Base-by-base conservation (phyloP, 2,888 invertebrate genomes). In the Euplagia quadripunctaria region DNA sequence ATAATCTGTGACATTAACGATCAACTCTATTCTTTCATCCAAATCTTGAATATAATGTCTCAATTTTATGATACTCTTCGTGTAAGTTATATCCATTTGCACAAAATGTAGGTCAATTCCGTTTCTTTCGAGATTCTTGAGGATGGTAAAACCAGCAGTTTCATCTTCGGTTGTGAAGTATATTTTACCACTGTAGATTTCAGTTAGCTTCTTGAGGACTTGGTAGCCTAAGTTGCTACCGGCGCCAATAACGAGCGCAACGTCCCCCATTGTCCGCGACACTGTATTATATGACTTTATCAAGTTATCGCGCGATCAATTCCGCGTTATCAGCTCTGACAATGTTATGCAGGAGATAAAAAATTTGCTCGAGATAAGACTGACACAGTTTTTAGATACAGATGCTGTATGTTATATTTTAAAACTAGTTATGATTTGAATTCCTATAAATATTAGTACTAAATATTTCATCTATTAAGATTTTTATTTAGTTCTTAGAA, bases 131-230 rank as follows among this genome's bases (percentile, higher is more conserved):
- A 96, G 76, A 46, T 88, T 89, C 72, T 93, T 91, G n/a, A 90
- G 88, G 70, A 95, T 92, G 55, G 91, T 92, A 84, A 88, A 93
- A 8, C 96, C 95, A 0, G 85, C 85, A 0, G 91, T 85, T 71
- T 94, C 93, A 58, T 95, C 94, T 86, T 95, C 95, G 0, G 94
- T 90, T 0, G 95, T 96, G 82, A 94, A 95, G 84, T 95, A 96
- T 72, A 96, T 93, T 83, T 93, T 94, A 58, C 94, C 93, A 72
- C 90, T 78, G 87, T 94, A 94, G 5, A 84, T 82, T 78, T 90
- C 87, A 49, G 86, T 85, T 1, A 96, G 90, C 85, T 91, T 92
- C 78, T 89, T 94, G 2, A 95, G 82, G 0, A 95, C 93, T 87
- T 94, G 94, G 76, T 93, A 95, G 76, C 95, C 96, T 72, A 95